phyloP scores from a whole-genome alignment of 2,888 invertebrate genomes.

The Drosophila kanekoi region DNA sequence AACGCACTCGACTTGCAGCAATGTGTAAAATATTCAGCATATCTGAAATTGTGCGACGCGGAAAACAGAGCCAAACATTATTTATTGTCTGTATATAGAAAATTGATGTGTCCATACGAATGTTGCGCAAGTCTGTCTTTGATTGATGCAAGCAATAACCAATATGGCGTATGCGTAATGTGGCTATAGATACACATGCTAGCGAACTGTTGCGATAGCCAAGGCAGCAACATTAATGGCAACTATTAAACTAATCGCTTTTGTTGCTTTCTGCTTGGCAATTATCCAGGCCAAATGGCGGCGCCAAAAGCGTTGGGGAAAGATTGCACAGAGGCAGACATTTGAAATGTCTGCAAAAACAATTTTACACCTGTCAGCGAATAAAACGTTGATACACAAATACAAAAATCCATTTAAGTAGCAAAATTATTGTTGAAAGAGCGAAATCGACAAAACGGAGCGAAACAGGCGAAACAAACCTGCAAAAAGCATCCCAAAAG shows the following conservation, averaged over 20 bases:
- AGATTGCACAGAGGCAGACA: constrained; percentile 12
- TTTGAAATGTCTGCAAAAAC: constrained; percentile 34
- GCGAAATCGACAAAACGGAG: constrained; percentile 40
- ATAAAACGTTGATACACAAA: constrained; percentile 76
- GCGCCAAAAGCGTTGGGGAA: constrained; percentile 18
- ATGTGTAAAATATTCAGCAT: constrained; percentile 65
- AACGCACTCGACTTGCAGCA: constrained; percentile 36
- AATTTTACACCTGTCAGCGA: constrained; percentile 80
- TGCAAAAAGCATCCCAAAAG: constrained; percentile 39
- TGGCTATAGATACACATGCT: constrained; percentile 28
- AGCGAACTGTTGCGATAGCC: constrained; percentile 35
- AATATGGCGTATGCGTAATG: constrained; percentile 55
- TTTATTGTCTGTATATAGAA: constrained; percentile 64
- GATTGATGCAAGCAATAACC: constrained; percentile 66
- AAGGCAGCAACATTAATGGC: constrained; percentile 64
- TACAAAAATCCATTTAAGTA: constrained; percentile 75
- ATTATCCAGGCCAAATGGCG: constrained; percentile 58
- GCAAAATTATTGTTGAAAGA: constrained; percentile 74
- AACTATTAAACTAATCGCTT: constrained; percentile 74
- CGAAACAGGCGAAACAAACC: constrained; percentile 15
- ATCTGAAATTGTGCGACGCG: constrained; percentile 61
- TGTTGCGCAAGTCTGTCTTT: constrained; percentile 39
- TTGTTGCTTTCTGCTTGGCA: constrained; percentile 56
- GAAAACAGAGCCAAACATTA: constrained; percentile 60
- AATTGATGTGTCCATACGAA: constrained; percentile 32